These are phyloP conservation scores for Eilema depressum DNA, from an alignment of 2,888 invertebrate genomes.

Conservation along the genomic window DNA sequence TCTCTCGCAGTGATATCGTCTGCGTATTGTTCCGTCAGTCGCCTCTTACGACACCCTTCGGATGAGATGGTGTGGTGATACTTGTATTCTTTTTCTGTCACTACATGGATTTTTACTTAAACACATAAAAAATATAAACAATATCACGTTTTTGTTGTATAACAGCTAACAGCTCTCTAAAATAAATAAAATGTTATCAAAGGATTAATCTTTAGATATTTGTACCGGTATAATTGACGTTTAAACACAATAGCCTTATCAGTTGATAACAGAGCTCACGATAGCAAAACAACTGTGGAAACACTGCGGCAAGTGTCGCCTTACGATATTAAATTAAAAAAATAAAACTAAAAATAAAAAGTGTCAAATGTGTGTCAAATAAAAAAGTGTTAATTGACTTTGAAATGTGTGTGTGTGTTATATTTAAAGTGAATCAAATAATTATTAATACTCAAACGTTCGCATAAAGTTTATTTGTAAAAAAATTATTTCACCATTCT, in stretches of 20 bases:
- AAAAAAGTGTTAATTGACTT: not conserved
- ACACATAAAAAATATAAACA: not conserved
- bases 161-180: not conserved
- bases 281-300: conserved; percentile 32
- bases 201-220: conserved; percentile 39
- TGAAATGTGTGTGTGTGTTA: conserved; percentile 4
- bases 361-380: not conserved
- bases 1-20: no score
- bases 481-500: not conserved
- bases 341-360: conserved; percentile 7
- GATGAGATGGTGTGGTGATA: no score
- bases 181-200: conserved; percentile 13
- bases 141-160: not conserved
- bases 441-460: not conserved
- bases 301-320: conserved; percentile 37
- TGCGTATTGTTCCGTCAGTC: no score
- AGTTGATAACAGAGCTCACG: conserved; percentile 38
- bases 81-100: no score
- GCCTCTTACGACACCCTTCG: no score
- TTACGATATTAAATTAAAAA: not conserved
- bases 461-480: not conserved
- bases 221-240: conserved; percentile 44
- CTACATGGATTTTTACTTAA: no score
- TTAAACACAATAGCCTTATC: conserved; percentile 53
- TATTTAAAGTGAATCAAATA: not conserved